Evolutionary conservation across 1,140 invertebrate genomes (phyloP), one percentile per base, ranked within the genome.

Genomic region (Choristoneura fumiferana): DNA sequence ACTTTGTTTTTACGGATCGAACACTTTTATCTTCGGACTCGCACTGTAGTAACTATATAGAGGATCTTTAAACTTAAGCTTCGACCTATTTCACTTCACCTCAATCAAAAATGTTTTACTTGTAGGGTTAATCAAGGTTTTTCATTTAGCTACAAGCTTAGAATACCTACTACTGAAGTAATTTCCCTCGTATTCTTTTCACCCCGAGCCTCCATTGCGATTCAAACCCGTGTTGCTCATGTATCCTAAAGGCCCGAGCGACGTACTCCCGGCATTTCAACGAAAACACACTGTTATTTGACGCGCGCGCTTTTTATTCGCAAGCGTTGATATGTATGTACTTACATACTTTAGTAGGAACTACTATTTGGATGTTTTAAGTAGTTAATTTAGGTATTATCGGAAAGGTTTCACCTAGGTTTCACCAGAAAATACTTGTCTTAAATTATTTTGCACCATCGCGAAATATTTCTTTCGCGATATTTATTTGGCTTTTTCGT

Each of bases 141-240:
- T 37, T 37, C 35, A 9, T 37, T 37, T 3, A 37, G 8, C 35
- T 10, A 8, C 35, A 37, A 1, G 35, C 35, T 9, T 37, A 4
- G 8, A 37, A 37, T 37, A 37, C 8, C 35, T 37, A 37, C 22
- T 29, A 29, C 6, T 29, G 6, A 29, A 29, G 22, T 29, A 29
- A 29, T 29, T 29, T 29, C 22, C 22, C 22, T 29, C 22, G 22
- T 29, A 1, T 22, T 9, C 14, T 45, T 18, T 40, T 15, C 29
- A 12, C 1, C n/a, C 13, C 9, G 22, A 29, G 22, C 22, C 12
- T 9, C 52, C 52, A 14, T 17, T 54, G 12, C 52, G 33, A 14
- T 34, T 14, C 34, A 36, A 54, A 22, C n/a, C 40, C 40, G 3
- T 45, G 15, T 45, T 45, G 15, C 33, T 58, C 22, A 35, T 55